A percentile compares a stretch with the other conserved stretches of the same genome.
Evolutionary conservation across 2,888 invertebrate species (phyloP).

Genomic region (Acanthacorydalis orientalis): DNA sequence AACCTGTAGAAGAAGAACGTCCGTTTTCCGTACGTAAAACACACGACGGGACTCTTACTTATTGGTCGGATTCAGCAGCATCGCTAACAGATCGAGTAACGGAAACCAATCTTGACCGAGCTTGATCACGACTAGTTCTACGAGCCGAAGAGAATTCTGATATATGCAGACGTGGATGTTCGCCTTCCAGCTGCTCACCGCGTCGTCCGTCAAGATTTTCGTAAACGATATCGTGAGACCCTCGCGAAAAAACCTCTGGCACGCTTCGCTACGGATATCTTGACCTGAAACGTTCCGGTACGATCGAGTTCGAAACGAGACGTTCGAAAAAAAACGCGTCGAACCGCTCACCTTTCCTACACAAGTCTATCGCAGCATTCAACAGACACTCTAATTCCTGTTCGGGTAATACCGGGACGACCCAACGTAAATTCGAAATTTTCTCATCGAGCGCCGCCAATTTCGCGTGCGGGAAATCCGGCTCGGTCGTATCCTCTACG

Average conservation of each 20-base stretch:
- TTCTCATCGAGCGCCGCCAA: constrained; percentile 84
- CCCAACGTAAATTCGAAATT: constrained; percentile 92
- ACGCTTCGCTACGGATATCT: constrained; percentile 76
- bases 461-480: constrained; percentile 73
- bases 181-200: constrained; percentile 93
- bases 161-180: constrained; percentile 93
- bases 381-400: constrained; percentile 87
- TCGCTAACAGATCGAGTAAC: constrained; percentile 76
- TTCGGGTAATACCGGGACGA: constrained; percentile 91
- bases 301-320: background rate
- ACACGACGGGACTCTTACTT: constrained; percentile 46
- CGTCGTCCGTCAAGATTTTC: constrained; percentile 93
- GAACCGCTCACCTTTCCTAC: constrained; percentile 49
- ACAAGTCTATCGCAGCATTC: constrained; percentile 75
- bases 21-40: background rate
- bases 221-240: constrained; percentile 88
- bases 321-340: too few species aligned
- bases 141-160: constrained; percentile 79
- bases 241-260: constrained; percentile 89
- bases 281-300: constrained; percentile 43
- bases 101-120: constrained; percentile 81
- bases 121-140: constrained; percentile 86
- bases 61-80: constrained; percentile 89
- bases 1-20: constrained; percentile 38
- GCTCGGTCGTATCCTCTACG: constrained; percentile 28